A percentile compares a stretch with the other conserved stretches of the same genome.
Conservation (phyloP, 2,888 invertebrate species). For the Hypselothyrea guttata region DNA sequence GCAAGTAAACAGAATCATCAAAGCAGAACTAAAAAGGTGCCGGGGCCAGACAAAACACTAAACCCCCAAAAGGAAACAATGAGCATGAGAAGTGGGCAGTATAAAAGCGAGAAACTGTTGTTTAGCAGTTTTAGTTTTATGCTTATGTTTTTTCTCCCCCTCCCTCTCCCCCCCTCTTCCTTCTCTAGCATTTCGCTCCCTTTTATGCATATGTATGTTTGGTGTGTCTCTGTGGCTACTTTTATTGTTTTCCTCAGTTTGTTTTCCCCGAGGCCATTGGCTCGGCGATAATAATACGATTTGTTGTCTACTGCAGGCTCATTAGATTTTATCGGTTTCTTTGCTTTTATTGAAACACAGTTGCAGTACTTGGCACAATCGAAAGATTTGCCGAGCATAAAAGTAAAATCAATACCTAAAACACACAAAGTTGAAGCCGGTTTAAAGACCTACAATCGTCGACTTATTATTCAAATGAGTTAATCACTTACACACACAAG, state of each 20-base stretch:
- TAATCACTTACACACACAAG: constrained; percentile 53
- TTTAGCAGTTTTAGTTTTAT: constrained; percentile 66
- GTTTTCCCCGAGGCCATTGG: constrained; percentile 45
- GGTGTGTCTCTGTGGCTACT: constrained; percentile 43
- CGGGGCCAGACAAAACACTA: constrained; percentile 14
- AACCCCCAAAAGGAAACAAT: neutral
- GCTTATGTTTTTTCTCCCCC: constrained; percentile 5
- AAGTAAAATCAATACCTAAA: no score
- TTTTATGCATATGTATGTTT: constrained; percentile 37
- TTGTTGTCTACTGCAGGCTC: constrained; percentile 68
- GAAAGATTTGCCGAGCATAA: no score
- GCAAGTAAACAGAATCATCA: constrained; percentile 22
- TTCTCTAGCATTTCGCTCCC: constrained; percentile 11
- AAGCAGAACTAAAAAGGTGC: constrained; percentile 27
- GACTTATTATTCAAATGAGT: constrained; percentile 22
- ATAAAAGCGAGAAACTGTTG: constrained; percentile 29
- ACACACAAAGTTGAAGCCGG: no score
- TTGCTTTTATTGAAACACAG: neutral
- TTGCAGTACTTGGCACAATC: neutral
- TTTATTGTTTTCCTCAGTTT: constrained; percentile 48
- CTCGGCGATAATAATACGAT: constrained; percentile 61
- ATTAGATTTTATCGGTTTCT: constrained; percentile 59
- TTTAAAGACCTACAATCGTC: no score
- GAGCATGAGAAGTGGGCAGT: neutral
- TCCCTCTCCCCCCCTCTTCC: no score